Percentiles rank a stretch among this genome's conserved stretches.
These are phyloP conservation scores for Hemistola chrysoprasaria DNA, from an alignment of 2,888 invertebrate genomes.

Conservation along the genomic window DNA sequence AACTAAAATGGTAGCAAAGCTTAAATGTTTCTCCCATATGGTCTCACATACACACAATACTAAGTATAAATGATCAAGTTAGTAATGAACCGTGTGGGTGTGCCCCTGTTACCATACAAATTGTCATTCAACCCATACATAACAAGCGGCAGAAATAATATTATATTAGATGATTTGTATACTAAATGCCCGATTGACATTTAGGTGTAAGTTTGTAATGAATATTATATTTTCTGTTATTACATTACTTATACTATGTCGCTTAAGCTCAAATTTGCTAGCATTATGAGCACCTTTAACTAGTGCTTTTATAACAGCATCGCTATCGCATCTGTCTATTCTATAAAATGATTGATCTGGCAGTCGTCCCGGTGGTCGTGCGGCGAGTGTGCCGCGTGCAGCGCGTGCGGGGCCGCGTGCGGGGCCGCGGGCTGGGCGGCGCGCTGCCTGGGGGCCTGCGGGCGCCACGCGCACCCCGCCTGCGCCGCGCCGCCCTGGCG, in stretches of 20 bases:
- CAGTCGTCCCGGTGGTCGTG: constrained; percentile 70
- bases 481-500: constrained; percentile 40
- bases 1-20: too few relatives aligned
- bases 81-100: constrained; percentile 17
- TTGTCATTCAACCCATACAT: constrained; percentile 21
- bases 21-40: too few relatives aligned
- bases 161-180: constrained; percentile 16
- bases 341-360: background rate
- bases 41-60: constrained; percentile 1
- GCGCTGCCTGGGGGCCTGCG: constrained; percentile 62
- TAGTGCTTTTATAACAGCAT: too few relatives aligned
- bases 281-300: too few relatives aligned
- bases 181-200: constrained; percentile 18
- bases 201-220: constrained; percentile 13
- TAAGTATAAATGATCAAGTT: background rate
- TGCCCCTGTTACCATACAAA: constrained; percentile 26
- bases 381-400: constrained; percentile 63
- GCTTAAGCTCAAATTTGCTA: background rate
- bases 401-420: constrained; percentile 45
- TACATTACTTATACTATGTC: background rate
- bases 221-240: background rate
- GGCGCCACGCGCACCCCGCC: constrained; percentile 50
- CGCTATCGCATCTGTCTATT: too few relatives aligned
- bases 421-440: constrained; percentile 31
- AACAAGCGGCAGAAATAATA: constrained; percentile 19